These are phyloP conservation scores for Equus przewalskii DNA, from an alignment of 2,113 vertebrate genomes.

Conservation along the genomic window DNA sequence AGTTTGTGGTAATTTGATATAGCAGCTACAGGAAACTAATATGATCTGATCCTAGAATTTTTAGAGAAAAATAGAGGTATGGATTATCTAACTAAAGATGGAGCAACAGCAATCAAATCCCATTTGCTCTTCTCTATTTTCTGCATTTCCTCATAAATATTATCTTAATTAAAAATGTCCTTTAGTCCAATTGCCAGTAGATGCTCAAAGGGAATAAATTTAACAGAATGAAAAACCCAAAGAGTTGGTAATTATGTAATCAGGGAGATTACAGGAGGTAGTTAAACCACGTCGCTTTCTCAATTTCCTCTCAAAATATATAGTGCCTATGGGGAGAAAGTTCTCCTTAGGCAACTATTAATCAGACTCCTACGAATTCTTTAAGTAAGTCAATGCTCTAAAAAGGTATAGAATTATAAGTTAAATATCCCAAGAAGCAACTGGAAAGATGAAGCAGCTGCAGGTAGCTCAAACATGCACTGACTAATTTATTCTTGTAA, in stretches of 20 bases:
- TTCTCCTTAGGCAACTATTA: slow-evolving; percentile 37
- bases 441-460: not conserved
- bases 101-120: not conserved
- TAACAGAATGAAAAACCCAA: slow-evolving; percentile 19
- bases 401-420: not conserved
- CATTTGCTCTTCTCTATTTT: not conserved
- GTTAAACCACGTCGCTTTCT: slow-evolving; percentile 10
- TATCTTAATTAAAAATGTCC: slow-evolving; percentile 44
- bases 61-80: not conserved
- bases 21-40: not conserved
- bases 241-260: slow-evolving; percentile 38
- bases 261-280: slow-evolving; percentile 16
- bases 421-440: not conserved
- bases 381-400: not conserved
- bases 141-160: not conserved
- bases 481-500: not conserved
- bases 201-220: slow-evolving; percentile 29
- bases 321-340: not conserved
- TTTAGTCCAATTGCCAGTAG: not conserved
- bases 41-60: not conserved
- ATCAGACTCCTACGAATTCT: not conserved
- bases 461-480: not conserved
- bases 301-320: slow-evolving; percentile 42
- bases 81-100: not conserved
- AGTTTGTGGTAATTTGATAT: not conserved